Evolutionary conservation across 2,113 vertebrate genomes (phyloP).

Genomic region (Lipotes vexillifer): DNA sequence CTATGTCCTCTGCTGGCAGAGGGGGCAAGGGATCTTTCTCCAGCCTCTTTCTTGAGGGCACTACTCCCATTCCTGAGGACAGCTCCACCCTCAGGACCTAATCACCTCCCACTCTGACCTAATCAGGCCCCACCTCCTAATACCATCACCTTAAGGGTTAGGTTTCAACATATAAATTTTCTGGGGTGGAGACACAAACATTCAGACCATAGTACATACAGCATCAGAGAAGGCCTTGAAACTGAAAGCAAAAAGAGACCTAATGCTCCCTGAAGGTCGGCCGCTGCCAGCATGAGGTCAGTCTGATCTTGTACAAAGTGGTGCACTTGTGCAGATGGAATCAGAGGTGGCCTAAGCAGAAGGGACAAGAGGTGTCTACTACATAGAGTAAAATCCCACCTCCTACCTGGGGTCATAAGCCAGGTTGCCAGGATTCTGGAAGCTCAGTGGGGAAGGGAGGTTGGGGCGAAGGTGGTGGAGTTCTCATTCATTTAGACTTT

Average conservation of each 20-base stretch:
- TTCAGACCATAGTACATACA: background rate
- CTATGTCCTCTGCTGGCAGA: background rate
- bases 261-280: background rate
- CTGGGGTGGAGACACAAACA: background rate
- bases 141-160: background rate
- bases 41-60: background rate
- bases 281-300: background rate
- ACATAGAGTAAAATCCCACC: background rate
- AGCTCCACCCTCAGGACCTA: background rate
- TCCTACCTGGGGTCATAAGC: background rate
- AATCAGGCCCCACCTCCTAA: background rate
- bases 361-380: background rate
- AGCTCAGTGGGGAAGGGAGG: background rate
- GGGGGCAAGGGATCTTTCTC: background rate
- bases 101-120: background rate
- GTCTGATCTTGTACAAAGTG: background rate
- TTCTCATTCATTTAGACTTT: background rate
- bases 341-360: background rate
- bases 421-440: background rate
- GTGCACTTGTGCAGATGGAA: background rate
- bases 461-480: background rate
- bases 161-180: background rate
- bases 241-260: background rate
- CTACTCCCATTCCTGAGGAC: background rate
- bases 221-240: background rate